phyloP scores from a whole-genome alignment of 2,888 invertebrate species.

The Vandiemenella viatica region DNA sequence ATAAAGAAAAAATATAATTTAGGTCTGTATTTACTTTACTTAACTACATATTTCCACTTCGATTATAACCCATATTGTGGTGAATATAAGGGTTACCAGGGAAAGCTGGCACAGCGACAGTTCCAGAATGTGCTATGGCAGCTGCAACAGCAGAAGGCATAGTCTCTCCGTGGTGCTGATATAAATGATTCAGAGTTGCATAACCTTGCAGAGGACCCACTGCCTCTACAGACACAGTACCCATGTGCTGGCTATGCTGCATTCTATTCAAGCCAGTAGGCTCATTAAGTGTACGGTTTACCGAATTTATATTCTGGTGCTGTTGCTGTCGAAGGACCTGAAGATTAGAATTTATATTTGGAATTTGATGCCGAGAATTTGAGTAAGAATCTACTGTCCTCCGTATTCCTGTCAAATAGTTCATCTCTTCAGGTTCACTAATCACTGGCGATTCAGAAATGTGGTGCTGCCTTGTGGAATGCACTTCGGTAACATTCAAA shows the following conservation, averaged over 20 bases:
- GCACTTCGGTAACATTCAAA: conserved; percentile 14
- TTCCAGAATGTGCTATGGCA: conserved; percentile 14
- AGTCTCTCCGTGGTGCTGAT: conserved; percentile 9
- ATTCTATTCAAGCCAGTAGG: conserved; percentile 4
- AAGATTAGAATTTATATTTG: conserved; percentile 3
- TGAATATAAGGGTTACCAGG: conserved; percentile 17
- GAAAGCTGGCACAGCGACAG: conserved; percentile 14
- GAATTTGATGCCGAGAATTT: conserved; percentile 3
- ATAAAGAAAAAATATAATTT: background rate
- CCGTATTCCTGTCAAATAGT: background rate
- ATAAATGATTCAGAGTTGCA: conserved; percentile 10
- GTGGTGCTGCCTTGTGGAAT: conserved; percentile 9
- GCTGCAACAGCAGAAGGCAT: conserved; percentile 13
- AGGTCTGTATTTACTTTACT: conserved; percentile 1
- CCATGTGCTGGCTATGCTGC: conserved; percentile 4
- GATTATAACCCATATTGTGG: conserved; percentile 14
- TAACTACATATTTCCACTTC: conserved; percentile 13
- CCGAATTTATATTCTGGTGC: conserved; percentile 8
- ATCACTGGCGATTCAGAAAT: background rate
- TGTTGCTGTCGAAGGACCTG: conserved; percentile 11
- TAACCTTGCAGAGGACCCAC: conserved; percentile 10
- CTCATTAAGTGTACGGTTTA: background rate
- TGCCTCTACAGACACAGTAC: conserved; percentile 1
- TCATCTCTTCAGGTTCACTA: background rate
- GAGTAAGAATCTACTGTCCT: background rate